Conservation (phyloP, 35 echinoderm and acorn worm species). For the Eucidaris tribuloides region DNA sequence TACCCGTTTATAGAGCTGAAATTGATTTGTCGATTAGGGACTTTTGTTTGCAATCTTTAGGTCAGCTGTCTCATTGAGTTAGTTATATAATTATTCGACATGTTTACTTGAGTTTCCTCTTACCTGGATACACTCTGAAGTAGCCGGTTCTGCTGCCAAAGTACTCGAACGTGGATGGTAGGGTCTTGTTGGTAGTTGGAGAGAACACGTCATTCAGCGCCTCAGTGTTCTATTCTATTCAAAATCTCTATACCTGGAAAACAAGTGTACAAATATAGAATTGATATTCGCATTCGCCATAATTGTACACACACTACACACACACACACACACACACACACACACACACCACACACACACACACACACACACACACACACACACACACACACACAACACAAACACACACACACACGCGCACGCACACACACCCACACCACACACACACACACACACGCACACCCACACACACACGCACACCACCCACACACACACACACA, state of each 20-base stretch:
- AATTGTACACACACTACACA: no score
- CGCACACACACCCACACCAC: no score
- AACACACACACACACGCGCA: background rate
- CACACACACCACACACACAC: no score
- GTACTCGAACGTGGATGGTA: conserved; percentile 72
- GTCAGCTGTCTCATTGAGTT: no score
- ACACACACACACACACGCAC: no score
- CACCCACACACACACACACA: no score
- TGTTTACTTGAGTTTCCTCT: no score
- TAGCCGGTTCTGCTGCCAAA: conserved; percentile 75
- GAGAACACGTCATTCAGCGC: conserved; percentile 27
- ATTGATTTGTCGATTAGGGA: no score
- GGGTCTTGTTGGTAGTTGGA: conserved; percentile 50
- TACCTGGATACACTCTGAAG: conserved; percentile 80
- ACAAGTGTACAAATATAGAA: background rate
- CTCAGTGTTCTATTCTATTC: conserved; percentile 43
- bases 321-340: background rate
- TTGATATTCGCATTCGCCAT: background rate
- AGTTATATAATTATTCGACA: no score
- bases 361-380: background rate
- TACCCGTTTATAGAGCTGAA: no score
- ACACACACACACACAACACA: background rate
- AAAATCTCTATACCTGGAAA: conserved; percentile 26
- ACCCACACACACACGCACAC: no score
- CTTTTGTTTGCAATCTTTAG: no score